Base-by-base conservation (phyloP, 1,140 invertebrate genomes). In the Meloidogyne chitwoodi region DNA sequence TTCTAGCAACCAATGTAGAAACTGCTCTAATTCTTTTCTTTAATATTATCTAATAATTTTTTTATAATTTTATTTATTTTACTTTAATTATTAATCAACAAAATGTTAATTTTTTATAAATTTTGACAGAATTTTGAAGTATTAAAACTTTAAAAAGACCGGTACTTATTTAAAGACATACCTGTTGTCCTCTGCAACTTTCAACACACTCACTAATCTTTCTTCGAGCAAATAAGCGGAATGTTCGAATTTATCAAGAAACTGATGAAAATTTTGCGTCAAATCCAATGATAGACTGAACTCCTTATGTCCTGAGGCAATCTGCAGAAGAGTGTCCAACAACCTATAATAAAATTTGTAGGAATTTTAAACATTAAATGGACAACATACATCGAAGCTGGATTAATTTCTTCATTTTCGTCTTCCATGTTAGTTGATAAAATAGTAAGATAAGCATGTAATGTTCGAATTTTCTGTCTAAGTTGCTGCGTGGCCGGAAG, bases 121-220 rank as follows among this genome's bases (percentile, higher is more conserved):
- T n/a, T n/a, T n/a, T n/a, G n/a, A n/a, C n/a, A n/a, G n/a, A n/a
- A n/a, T n/a, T n/a, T n/a, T n/a, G n/a, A n/a, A n/a, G n/a, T n/a
- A n/a, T n/a, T n/a, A n/a, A n/a, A n/a, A n/a, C n/a, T n/a, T n/a
- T n/a, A n/a, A 38, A 8, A 38, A 38, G 10, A 3, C 3, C 14
- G 56, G 48, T 16, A 16, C 16, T 19, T 48, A 3, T 48, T 19
- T 48, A 16, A 48, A 48, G 16, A 14, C 5, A n/a, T 56, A 61
- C 69, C 34, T 71, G 34, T 71, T 71, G 4, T 31, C 19, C 41
- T 71, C 69, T 31, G 69, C 69, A 22, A 71, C 27, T 48, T 62
- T 24, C 11, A 71, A 48, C 12, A 71, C 16, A 3, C 12, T 48
- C 16, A 11, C 14, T 29, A 71, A 41, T 62, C 10, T 27, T 12